Evolutionary conservation across 2,888 invertebrate species (phyloP), one percentile per base, ranked within the genome.

Genomic region (Agrochola macilenta): DNA sequence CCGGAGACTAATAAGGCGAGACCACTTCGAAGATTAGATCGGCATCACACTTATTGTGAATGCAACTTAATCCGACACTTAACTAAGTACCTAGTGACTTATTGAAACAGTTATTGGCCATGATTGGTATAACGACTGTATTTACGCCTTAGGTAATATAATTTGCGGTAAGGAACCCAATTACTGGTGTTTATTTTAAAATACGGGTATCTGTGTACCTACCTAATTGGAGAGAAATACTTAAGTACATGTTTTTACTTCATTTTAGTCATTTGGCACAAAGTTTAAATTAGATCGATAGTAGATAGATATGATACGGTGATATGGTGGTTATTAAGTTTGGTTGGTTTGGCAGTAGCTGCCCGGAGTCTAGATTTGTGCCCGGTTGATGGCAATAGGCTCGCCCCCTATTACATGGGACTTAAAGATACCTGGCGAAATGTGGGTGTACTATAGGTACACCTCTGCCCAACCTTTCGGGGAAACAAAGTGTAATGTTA

Each of bases 151-250:
- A 39, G 20, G 39, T 60, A 52, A 39, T n/a, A 54, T 78, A 66
- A 82, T 49, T 77, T 66, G 61, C 30, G 46, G 39, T 77, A 61
- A 77, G 30, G 54, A 14, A 14, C 30, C 46, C 60, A 79, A 82
- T 82, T 82, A 83, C 30, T 30, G 30, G 83, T 82, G 20, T 77
- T 57, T 63, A 39, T 14, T 61, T 12, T 58, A 58, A 82, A 82
- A 66, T 11, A 60, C 1, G 30, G 12, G 3, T 43, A n/a, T 2
- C 17, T 64, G 5, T 26, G 17, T 11, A 46, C n/a, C 5, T 26
- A 65, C n/a, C 11, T 26, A 65, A 43, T 43, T n/a, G 14, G 14
- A 39, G 2, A n/a, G 14, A 39, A 64, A 39, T 64, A 64, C 23
- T 23, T 35, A n/a, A n/a, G n/a, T n/a, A 23, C 7, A 12, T 17